phyloP scores from a whole-genome alignment of 2,888 invertebrate species.

The Drosophila hamatofila region DNA sequence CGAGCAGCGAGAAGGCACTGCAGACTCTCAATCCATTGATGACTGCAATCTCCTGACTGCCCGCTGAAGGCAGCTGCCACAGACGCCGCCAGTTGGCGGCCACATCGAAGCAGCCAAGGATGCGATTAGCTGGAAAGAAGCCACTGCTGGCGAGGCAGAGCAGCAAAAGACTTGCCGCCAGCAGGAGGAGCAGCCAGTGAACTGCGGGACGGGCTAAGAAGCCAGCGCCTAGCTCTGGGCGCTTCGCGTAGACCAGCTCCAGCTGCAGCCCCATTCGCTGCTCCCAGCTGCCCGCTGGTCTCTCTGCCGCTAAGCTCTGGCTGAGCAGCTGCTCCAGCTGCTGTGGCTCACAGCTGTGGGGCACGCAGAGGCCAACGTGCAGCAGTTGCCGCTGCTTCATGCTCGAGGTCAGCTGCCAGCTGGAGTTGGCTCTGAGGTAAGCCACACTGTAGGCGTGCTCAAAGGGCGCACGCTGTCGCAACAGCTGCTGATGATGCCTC shows the following conservation, averaged over 20 bases:
- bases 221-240: conserved; percentile 4
- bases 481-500: background rate
- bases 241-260: conserved; percentile 41
- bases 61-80: conserved; percentile 4
- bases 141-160: conserved; percentile 15
- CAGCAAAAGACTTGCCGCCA: conserved; percentile 18
- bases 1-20: conserved; percentile 32
- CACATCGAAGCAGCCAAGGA: conserved; percentile 43
- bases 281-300: background rate
- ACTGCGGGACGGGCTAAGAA: conserved; percentile 22
- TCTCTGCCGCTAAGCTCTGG: background rate
- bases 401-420: conserved; percentile 20
- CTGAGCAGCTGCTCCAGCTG: conserved; percentile 41
- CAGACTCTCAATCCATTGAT: conserved; percentile 56
- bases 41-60: conserved; percentile 41
- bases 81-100: conserved; percentile 44
- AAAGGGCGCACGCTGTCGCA: conserved; percentile 40
- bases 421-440: conserved; percentile 41
- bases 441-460: conserved; percentile 47
- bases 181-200: conserved; percentile 6
- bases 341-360: conserved; percentile 23
- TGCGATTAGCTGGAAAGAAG: background rate
- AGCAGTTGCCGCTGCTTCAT: conserved; percentile 13
- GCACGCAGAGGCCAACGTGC: conserved; percentile 59
- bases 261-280: conserved; percentile 29